Conservation (phyloP, 2,888 invertebrate species). For the Lasioglossum oenotherae region DNA sequence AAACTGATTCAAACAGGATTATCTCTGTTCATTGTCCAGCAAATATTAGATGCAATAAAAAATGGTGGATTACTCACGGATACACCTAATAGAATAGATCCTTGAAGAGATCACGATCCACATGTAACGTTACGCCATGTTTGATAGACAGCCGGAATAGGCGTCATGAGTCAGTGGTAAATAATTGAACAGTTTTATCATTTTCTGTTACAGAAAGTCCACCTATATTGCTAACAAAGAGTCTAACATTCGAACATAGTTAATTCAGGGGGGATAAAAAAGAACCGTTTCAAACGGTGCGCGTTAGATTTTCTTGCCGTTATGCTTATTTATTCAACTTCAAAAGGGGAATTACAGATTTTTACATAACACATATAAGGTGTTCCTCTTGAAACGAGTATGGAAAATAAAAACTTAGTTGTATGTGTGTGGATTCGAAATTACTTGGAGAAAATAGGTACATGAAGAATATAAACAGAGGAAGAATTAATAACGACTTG, state of each 20-base stretch:
- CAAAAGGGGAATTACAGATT: not conserved
- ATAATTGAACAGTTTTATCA: conserved; percentile 8
- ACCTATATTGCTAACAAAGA: not conserved
- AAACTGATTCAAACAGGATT: not conserved
- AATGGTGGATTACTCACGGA: not conserved
- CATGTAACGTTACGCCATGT: conserved; percentile 1
- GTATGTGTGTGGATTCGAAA: not conserved
- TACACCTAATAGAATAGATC: conserved; percentile 2
- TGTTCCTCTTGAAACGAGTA: not conserved
- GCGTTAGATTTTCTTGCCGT: not conserved
- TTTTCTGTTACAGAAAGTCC: not conserved
- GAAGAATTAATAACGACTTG: not conserved
- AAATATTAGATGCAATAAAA: conserved; percentile 1
- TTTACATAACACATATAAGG: not conserved
- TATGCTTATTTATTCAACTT: not conserved
- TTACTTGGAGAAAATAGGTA: not conserved
- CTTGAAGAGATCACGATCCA: not conserved
- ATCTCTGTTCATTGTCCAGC: not conserved
- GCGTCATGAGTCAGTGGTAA: not conserved
- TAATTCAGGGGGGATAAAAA: not conserved
- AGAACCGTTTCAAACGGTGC: not conserved
- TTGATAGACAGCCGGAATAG: not conserved
- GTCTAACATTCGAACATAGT: not conserved
- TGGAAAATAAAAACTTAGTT: not conserved
- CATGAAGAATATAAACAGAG: not conserved